Evolutionary conservation across 2,888 invertebrate species (phyloP), one percentile per base, ranked within the genome.

Genomic region (Patella ulyssiponensis): DNA sequence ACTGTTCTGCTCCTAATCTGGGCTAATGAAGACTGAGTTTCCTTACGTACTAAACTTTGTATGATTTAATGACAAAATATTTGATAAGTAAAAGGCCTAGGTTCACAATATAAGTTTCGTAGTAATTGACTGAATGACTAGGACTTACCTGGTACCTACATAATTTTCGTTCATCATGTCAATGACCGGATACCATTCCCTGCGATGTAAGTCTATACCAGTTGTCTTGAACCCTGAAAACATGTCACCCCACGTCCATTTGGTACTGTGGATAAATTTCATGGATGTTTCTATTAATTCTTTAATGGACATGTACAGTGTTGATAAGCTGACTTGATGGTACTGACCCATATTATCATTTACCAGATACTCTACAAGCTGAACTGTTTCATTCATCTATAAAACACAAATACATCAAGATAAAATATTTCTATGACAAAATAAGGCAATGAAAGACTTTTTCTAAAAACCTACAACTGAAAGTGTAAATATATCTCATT

Each of bases 131-230:
- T 0, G 33, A 33, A 33, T 33, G 1, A 44, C 44, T 44, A 9
- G 1, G 9, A 71, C 75, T 11, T 77, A 82, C 81, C 78, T 76
- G n/a, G 78, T 70, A 7, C 74, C 75, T 9, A 80, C 14, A 58
- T 78, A 80, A 72, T 81, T 80, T 51, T 44, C 54, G 58, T 80
- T 77, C 69, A 83, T 74, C 80, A 81, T 79, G 56, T 81, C 78
- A 20, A 71, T 58, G 7, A 83, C 78, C n/a, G 75, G 76, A n/a
- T 83, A 78, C 83, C 83, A 81, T 12, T 77, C 77, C 9, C 53
- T 17, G 1, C 58, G 54, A 71, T 79, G 69, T 12, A 74, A 69
- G 56, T 78, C 27, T 52, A 81, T 73, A 44, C 56, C 69, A n/a
- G 56, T 51, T 9, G 71, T 15, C 17, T 51, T 72, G 58, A 79